phyloP scores from a whole-genome alignment of 2,888 invertebrate species.

The Cosmia trapezina region DNA sequence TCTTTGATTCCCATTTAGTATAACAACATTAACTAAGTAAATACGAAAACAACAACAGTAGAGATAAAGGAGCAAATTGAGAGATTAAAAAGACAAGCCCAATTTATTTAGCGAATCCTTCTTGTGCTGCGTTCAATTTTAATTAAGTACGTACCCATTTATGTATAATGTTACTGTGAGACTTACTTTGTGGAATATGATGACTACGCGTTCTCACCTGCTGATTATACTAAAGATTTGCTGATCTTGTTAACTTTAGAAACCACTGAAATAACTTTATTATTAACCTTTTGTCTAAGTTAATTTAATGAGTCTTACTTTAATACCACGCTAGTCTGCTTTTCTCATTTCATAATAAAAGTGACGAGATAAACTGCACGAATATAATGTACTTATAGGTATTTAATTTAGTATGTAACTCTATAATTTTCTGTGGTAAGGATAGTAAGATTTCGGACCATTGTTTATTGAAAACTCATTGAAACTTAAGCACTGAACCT shows the following conservation, averaged over 20 bases:
- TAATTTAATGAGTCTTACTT: slow-evolving; percentile 33
- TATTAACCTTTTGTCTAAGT: slow-evolving; percentile 36
- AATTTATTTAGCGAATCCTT: slow-evolving; percentile 40
- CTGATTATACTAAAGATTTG: slow-evolving; percentile 31
- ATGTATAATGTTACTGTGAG: slow-evolving; percentile 24
- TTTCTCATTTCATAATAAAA: slow-evolving; percentile 22
- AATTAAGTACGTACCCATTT: slow-evolving; percentile 40
- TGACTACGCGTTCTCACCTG: slow-evolving; percentile 21
- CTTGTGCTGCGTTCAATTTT: slow-evolving; percentile 39
- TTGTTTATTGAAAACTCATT: slow-evolving; percentile 12
- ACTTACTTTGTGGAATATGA: slow-evolving; percentile 26
- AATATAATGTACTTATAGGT: no score
- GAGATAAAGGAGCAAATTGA: slow-evolving; percentile 37
- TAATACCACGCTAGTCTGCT: slow-evolving; percentile 15
- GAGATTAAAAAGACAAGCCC: slow-evolving; percentile 48
- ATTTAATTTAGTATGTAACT: slow-evolving; percentile 15
- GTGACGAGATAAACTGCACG: slow-evolving; percentile 23
- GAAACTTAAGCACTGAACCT: neutral
- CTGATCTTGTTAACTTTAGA: slow-evolving; percentile 37
- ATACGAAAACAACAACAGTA: slow-evolving; percentile 20
- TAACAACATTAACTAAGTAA: slow-evolving; percentile 42
- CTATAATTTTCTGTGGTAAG: slow-evolving; percentile 14
- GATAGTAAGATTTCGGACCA: slow-evolving; percentile 25
- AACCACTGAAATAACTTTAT: slow-evolving; percentile 34
- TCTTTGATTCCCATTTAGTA: slow-evolving; percentile 18